Evolutionary conservation across 2,888 invertebrate species (phyloP).

Genomic region (Aphodius sticticus): DNA sequence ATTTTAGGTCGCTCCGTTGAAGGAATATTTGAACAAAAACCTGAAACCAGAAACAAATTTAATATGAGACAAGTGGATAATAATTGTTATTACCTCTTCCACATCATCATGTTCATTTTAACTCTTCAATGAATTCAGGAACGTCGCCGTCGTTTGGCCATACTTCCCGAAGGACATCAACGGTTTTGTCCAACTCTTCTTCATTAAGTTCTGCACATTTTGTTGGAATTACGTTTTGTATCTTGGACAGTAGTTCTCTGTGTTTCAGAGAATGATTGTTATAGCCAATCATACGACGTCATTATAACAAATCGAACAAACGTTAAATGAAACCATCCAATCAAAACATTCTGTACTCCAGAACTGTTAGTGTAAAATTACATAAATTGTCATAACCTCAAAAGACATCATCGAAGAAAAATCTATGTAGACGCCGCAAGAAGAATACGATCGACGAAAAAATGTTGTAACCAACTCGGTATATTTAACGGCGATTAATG

Average conservation of each 20-base stretch:
- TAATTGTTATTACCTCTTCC: not conserved
- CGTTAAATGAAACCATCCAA: too few species aligned
- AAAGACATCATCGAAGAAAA: too few species aligned
- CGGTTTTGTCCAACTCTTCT: not conserved
- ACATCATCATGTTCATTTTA: not conserved
- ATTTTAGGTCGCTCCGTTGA: not conserved
- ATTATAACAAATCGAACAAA: too few species aligned
- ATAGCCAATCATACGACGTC: too few species aligned
- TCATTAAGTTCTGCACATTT: not conserved
- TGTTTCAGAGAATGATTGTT: too few species aligned
- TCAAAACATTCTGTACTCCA: too few species aligned
- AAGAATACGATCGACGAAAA: too few species aligned
- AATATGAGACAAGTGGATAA: not conserved
- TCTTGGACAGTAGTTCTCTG: not conserved
- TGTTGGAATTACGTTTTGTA: not conserved
- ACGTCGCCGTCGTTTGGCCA: not conserved
- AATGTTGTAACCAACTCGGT: too few species aligned
- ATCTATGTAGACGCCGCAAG: too few species aligned
- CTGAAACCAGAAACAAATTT: not conserved
- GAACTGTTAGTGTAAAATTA: too few species aligned
- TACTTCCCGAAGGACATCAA: not conserved
- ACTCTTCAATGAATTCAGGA: slow-evolving; percentile 10
- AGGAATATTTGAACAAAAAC: not conserved
- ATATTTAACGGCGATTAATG: too few species aligned
- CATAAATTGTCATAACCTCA: too few species aligned